These are phyloP conservation scores for Caenorhabditis inopinata DNA, from an alignment of 1,140 invertebrate species.

Conservation along the genomic window DNA sequence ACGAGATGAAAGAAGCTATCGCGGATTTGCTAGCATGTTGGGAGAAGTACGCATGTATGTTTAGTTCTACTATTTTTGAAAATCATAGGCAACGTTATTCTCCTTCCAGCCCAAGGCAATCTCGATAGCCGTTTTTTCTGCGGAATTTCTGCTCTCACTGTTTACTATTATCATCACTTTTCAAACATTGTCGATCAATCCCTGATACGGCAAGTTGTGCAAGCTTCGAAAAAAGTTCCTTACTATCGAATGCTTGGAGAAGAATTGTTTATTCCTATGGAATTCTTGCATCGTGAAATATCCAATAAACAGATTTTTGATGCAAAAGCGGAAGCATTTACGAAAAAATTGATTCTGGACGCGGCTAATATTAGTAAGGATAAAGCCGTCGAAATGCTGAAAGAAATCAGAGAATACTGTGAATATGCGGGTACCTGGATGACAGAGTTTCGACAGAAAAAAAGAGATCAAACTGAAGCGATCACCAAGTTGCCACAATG, in stretches of 20 bases:
- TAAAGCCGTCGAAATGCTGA: neutral
- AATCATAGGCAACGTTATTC: neutral
- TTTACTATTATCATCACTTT: conserved; percentile 6
- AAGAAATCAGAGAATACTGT: neutral
- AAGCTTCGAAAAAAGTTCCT: neutral
- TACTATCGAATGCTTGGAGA: neutral
- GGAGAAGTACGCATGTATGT: neutral
- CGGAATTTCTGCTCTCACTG: neutral
- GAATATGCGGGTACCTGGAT: neutral
- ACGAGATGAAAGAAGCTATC: neutral
- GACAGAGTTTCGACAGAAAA: neutral
- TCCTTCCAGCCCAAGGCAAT: neutral
- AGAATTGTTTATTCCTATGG: neutral
- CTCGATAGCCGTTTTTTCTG: neutral
- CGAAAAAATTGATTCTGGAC: neutral
- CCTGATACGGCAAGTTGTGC: neutral
- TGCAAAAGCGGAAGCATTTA: neutral
- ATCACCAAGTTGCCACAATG: neutral
- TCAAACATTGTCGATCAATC: neutral
- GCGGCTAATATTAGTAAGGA: neutral
- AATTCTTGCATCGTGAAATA: neutral
- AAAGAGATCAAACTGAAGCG: neutral
- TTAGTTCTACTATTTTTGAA: too few species aligned
- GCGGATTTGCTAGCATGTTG: neutral
- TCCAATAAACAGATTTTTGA: neutral